Evolutionary conservation across 2,888 invertebrate species (phyloP).

Genomic region (Drosophila paucipuncta): DNA sequence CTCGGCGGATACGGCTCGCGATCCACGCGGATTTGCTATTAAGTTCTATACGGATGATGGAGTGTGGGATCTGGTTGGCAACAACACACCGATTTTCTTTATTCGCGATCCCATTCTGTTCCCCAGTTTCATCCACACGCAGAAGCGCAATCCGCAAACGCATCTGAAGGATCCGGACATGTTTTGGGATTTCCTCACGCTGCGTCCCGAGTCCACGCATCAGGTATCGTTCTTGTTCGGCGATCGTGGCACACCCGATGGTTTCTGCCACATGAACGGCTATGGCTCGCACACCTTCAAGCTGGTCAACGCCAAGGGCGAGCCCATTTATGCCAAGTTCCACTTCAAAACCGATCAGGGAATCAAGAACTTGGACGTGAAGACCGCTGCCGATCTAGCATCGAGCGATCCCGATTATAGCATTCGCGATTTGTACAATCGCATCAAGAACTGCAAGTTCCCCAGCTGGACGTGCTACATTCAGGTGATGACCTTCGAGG

Average conservation of each 20-base stretch:
- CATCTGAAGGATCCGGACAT: conserved; percentile 96
- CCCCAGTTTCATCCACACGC: conserved; percentile 98
- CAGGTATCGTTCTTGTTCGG: conserved; percentile 94
- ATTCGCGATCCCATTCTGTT: conserved; percentile 96
- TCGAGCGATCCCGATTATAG: conserved; percentile 95
- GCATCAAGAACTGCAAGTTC: conserved; percentile 90
- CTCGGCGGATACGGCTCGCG: conserved; percentile 95
- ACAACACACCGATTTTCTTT: conserved; percentile 97
- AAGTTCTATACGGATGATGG: conserved; percentile 98
- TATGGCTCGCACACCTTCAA: conserved; percentile 98
- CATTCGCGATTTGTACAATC: conserved; percentile 95
- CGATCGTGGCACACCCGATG: conserved; percentile 97
- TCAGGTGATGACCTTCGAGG: conserved; percentile 95
- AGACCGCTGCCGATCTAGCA: conserved; percentile 86
- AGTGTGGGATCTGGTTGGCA: conserved; percentile 97
- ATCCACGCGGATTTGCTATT: conserved; percentile 96
- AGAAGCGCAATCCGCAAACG: conserved; percentile 97
- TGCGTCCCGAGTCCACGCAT: conserved; percentile 95
- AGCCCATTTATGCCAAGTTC: conserved; percentile 95
- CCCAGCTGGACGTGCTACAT: conserved; percentile 93
- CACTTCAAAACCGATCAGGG: conserved; percentile 97
- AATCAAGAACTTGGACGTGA: conserved; percentile 91
- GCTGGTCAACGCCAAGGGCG: conserved; percentile 91
- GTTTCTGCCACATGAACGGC: conserved; percentile 97
- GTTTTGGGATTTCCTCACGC: conserved; percentile 98